Conservation (phyloP, 2,797 vertebrate species). For the Cuniculus paca region DNA sequence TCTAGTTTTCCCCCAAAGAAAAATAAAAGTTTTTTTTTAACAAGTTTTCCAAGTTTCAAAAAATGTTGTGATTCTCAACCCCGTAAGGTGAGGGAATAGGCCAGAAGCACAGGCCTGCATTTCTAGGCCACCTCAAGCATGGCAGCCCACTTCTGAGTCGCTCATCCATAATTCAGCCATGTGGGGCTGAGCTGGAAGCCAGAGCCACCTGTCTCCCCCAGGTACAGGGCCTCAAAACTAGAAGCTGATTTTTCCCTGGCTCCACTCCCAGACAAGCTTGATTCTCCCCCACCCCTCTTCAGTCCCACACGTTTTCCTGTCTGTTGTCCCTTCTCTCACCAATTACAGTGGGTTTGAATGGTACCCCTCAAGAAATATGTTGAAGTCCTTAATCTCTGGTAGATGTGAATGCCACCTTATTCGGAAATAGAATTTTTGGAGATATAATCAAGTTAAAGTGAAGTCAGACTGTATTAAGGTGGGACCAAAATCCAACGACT, state of each 20-base stretch:
- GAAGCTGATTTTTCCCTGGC: background rate
- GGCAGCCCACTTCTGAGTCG: constrained; percentile 59
- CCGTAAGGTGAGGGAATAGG: constrained; percentile 44
- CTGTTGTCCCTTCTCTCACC: constrained; percentile 6
- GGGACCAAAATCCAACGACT: background rate
- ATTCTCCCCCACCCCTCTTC: background rate
- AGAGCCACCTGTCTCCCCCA: background rate
- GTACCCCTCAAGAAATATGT: background rate
- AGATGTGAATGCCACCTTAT: background rate
- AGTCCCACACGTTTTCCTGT: background rate
- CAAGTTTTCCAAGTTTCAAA: constrained; percentile 68
- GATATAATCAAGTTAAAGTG: background rate
- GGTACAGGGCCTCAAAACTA: background rate
- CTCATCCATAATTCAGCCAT: background rate
- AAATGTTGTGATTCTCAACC: constrained; percentile 54
- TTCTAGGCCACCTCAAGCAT: constrained; percentile 30
- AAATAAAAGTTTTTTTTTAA: constrained; percentile 66
- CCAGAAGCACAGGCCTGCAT: background rate
- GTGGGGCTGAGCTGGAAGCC: background rate
- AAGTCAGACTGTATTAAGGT: background rate
- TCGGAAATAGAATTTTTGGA: background rate
- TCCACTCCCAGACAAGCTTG: background rate
- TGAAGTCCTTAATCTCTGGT: background rate
- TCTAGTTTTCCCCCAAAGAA: constrained; percentile 60
- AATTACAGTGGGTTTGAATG: background rate